These are phyloP conservation scores for Pteria penguin DNA, from an alignment of 2,888 invertebrate genomes.

Conservation along the genomic window DNA sequence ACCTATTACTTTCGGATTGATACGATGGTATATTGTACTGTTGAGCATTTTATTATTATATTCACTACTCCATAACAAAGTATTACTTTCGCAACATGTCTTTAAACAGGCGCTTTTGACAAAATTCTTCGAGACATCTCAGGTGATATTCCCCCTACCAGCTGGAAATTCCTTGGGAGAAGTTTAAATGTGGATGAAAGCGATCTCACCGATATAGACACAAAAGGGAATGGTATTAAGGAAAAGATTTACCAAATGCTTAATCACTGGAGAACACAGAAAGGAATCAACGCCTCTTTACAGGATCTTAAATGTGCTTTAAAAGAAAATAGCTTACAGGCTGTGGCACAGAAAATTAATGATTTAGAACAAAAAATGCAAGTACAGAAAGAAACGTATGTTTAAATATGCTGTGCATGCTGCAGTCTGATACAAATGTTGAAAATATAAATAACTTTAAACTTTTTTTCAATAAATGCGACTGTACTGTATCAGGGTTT, in stretches of 20 bases:
- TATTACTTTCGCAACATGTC: too few species aligned
- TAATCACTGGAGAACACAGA: background rate
- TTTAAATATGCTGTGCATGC: too few species aligned
- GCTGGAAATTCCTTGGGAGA: background rate
- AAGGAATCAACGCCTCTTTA: background rate
- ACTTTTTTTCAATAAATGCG: too few species aligned
- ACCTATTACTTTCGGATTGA: too few species aligned
- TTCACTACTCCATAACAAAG: too few species aligned
- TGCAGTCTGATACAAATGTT: too few species aligned
- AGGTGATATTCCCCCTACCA: background rate
- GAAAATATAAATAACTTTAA: too few species aligned
- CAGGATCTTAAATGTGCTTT: background rate
- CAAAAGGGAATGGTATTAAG: background rate
- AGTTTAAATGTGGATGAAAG: background rate
- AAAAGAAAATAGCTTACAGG: background rate
- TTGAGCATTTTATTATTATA: too few species aligned
- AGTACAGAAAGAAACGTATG: too few species aligned
- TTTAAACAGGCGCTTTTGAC: background rate
- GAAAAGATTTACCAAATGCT: background rate
- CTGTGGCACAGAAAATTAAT: background rate
- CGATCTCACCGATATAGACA: background rate
- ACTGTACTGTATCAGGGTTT: too few species aligned
- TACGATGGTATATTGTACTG: too few species aligned
- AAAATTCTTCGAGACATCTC: background rate
- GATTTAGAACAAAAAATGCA: background rate